Evolutionary conservation across 2,797 vertebrate genomes (phyloP), one percentile per base, ranked within the genome.

Genomic region (Gallinago stenura): DNA sequence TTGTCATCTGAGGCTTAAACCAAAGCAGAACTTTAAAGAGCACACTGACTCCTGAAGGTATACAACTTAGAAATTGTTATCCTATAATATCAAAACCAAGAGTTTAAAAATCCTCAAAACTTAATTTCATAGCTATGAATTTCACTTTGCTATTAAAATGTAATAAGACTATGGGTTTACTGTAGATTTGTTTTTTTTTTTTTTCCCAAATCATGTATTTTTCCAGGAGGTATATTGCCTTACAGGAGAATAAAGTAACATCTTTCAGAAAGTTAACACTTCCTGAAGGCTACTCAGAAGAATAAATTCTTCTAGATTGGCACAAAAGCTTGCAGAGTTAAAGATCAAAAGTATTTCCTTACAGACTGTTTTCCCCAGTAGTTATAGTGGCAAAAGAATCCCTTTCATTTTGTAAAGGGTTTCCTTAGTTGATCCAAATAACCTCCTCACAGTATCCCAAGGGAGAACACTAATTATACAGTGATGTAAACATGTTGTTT

Each of bases 401-500:
- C 7, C 20, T 85, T 87, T 60, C 26, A 51, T 80, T 91, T 76
- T 89, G 12, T 71, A 53, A 79, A 62, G 21, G 8, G 20, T 72
- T 94, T 45, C 11, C 43, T 85, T 43, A 69, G n/a, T 56, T 78
- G 78, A 87, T 83, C 73, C 81, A 84, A 73, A 93, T 65, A 75
- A 83, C 39, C 43, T 72, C 31, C 22, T 82, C 77, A 81, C 26
- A 66, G 20, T 45, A 80, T 90, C 57, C 31, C 39, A 70, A 95
- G 60, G 26, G 90, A 87, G 41, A 95, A 41, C 20, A 41, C 13
- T 81, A 87, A 83, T 93, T 85, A 87, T 68, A 50, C 24, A 57
- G 35, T 0, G 0, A 78, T 83, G 60, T 81, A 92, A 96, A 92
- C 89, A 89, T 16, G 71, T 90, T 95, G 37, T 90, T 92, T 92